Base-by-base conservation (phyloP, 2,888 invertebrate species). In the Drosophila cognata region DNA sequence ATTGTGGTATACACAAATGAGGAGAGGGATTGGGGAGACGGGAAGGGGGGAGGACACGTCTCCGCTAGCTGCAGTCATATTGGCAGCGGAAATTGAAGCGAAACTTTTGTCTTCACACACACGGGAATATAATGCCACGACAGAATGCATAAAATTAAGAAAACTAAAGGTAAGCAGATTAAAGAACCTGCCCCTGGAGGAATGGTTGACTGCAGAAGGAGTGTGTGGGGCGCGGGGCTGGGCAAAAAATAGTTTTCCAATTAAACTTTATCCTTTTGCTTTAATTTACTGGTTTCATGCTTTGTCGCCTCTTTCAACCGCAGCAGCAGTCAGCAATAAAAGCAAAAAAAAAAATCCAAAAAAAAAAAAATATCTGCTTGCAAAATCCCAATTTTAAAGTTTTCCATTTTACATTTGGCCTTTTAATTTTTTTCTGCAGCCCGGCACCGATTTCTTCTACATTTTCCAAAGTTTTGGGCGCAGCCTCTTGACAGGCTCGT, bases 261-360 rank as follows among this genome's bases (percentile, higher is more conserved):
- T 93, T 93, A 93, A 93, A 93, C 92, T 93, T 93, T 92, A 92
- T 93, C 93, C 92, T 92, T 92, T 91, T 92, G 90, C 89, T 91
- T 92, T 92, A 93, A 92, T 92, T 93, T 92, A 91, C 92, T 91
- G 92, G 92, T 92, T 92, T 92, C 92, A 93, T 92, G 93, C 89
- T 92, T 92, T 92, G 93, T 92, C 92, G 93, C 92, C 91, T 92
- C 89, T 91, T 92, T 92, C 84, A 90, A 91, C 92, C 92, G 91
- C 91, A 91, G 79, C 72, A 70, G 69, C 67, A 74, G 41, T 36
- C 48, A 67, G 67, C 65, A 66, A 56, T 57, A 68, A 46, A 28
- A 55, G 36, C 61, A 74, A 69, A 71, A 75, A 78, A 7, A 8
- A 4, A 21, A 38, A 6, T n/a, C n/a, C n/a, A 18, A 46, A 25